These are phyloP conservation scores for Poecile atricapillus DNA, from an alignment of 2,113 vertebrate species.

Conservation along the genomic window DNA sequence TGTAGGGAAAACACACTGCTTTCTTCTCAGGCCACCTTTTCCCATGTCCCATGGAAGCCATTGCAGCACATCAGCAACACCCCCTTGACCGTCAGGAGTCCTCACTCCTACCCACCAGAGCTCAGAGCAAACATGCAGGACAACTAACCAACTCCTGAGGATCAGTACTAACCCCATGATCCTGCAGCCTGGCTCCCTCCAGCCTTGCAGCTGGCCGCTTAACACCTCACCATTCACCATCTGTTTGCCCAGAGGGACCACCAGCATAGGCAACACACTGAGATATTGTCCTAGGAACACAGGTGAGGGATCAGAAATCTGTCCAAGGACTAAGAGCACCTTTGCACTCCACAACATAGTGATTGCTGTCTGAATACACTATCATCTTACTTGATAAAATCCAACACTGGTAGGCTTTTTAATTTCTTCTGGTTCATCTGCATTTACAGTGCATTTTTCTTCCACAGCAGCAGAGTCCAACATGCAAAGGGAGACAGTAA, in stretches of 20 bases:
- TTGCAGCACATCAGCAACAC: no score
- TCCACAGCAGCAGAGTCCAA: not conserved
- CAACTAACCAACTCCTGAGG: not conserved
- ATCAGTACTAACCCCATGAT: not conserved
- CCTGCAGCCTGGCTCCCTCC: not conserved
- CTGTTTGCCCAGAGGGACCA: not conserved
- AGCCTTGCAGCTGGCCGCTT: not conserved
- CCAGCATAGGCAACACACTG: accelerated
- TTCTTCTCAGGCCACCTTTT: no score
- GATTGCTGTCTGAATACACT: not conserved
- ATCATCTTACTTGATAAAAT: not conserved
- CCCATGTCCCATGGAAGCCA: no score
- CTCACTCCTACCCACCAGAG: not conserved
- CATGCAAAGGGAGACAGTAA: not conserved
- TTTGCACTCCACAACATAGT: not conserved
- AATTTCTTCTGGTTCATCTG: not conserved
- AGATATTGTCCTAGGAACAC: not conserved
- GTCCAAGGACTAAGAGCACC: not conserved
- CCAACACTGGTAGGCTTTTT: not conserved
- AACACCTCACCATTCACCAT: not conserved
- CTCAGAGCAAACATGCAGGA: not conserved
- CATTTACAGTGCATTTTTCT: not conserved
- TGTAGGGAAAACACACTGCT: no score
- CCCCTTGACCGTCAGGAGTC: not conserved
- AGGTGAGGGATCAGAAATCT: not conserved